Percentiles rank a stretch among this genome's conserved stretches.
These are phyloP conservation scores for Ooceraea biroi DNA, from an alignment of 1,140 invertebrate genomes.

Conservation along the genomic window DNA sequence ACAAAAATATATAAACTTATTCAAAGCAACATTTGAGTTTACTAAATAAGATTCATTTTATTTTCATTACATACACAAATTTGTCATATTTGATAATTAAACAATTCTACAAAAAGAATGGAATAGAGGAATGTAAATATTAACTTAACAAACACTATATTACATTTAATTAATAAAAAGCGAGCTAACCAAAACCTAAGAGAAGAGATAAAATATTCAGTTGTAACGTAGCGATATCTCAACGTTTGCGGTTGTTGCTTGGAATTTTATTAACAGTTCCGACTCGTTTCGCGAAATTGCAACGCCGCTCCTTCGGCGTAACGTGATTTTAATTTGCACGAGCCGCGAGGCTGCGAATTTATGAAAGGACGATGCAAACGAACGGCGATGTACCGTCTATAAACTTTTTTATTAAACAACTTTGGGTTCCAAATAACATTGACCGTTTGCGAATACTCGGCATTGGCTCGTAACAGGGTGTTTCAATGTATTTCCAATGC, in stretches of 20 bases:
- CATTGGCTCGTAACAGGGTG: neutral
- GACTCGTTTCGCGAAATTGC: neutral
- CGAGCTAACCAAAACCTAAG: neutral
- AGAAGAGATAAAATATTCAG: neutral
- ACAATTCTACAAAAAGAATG: neutral
- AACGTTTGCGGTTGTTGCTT: neutral
- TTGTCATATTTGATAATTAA: neutral
- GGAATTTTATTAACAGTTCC: slow-evolving; percentile 13
- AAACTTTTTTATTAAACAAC: slow-evolving; percentile 62
- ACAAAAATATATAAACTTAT: neutral
- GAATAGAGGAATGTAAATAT: neutral
- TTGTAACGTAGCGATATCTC: neutral
- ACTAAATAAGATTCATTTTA: no score
- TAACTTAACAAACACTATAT: neutral
- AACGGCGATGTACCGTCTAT: slow-evolving; percentile 24
- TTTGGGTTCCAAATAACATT: slow-evolving; percentile 51
- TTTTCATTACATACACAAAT: no score
- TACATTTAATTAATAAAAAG: neutral
- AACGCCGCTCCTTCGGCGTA: neutral
- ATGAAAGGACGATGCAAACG: slow-evolving; percentile 44
- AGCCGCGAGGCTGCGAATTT: slow-evolving; percentile 33
- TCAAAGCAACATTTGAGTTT: neutral
- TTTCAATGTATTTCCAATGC: neutral
- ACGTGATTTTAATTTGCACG: slow-evolving; percentile 40
- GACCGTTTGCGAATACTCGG: slow-evolving; percentile 14